phyloP scores from a whole-genome alignment of 2,113 vertebrate genomes.

The Xiphorhynchus elegans region DNA sequence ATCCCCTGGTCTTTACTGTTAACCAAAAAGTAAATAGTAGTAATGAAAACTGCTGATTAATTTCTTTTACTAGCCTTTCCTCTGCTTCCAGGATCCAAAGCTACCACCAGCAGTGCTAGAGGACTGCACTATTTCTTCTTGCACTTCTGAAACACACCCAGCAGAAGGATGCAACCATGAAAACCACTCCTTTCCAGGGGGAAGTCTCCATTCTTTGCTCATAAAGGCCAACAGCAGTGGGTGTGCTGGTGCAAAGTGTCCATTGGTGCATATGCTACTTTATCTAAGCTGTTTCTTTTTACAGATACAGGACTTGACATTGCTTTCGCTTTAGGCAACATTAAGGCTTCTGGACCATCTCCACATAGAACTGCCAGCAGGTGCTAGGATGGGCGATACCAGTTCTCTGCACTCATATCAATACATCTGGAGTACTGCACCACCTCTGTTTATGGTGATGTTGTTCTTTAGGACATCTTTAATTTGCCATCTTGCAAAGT shows the following conservation, averaged over 20 bases:
- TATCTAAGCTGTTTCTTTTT: neutral
- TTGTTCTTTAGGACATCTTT: neutral
- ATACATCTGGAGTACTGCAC: neutral
- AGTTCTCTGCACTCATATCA: neutral
- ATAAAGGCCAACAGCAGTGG: neutral
- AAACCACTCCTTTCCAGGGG: neutral
- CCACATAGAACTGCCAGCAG: neutral
- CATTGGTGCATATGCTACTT: fast-evolving
- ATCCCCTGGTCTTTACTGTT: neutral
- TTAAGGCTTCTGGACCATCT: neutral
- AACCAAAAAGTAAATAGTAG: neutral
- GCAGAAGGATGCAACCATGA: neutral
- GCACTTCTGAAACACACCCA: neutral
- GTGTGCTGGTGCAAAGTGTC: neutral
- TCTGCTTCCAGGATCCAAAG: neutral
- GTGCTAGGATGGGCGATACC: neutral
- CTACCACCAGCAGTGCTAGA: neutral
- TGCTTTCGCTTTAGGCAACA: neutral
- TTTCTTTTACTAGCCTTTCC: neutral
- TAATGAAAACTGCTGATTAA: neutral
- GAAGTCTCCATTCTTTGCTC: neutral
- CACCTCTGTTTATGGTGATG: neutral
- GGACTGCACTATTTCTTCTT: neutral
- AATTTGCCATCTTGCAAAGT: neutral
- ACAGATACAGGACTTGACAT: neutral